Percentiles rank a stretch among this genome's conserved stretches.
These are phyloP conservation scores for Meganola albula DNA, from an alignment of 2,888 invertebrate genomes.

Conservation along the genomic window DNA sequence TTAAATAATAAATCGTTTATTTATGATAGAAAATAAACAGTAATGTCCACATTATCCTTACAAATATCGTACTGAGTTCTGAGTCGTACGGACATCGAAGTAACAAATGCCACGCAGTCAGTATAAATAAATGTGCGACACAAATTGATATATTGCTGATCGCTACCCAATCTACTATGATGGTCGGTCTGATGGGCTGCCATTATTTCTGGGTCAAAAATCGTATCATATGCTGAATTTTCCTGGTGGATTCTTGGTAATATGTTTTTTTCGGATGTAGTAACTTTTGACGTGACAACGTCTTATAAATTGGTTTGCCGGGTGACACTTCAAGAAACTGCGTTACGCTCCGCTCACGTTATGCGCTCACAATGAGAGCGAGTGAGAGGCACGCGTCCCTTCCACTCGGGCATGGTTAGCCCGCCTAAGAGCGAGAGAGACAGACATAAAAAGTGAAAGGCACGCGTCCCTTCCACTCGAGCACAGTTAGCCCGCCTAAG, in stretches of 20 bases:
- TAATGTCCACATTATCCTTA: conserved; percentile 22
- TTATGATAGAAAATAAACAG: background rate
- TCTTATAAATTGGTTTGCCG: no score
- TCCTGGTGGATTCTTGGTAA: background rate
- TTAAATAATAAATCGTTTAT: background rate
- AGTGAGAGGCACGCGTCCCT: no score
- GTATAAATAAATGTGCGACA: conserved; percentile 48
- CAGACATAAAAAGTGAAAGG: no score
- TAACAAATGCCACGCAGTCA: conserved; percentile 45
- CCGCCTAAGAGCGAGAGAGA: no score
- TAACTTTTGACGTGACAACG: no score
- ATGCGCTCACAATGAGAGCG: no score
- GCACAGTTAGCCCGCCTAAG: no score
- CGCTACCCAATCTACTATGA: conserved; percentile 35
- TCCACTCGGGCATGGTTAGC: no score
- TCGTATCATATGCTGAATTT: background rate
- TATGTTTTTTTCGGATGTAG: no score
- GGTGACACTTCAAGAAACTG: no score
- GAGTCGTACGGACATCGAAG: conserved; percentile 20
- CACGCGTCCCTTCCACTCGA: no score
- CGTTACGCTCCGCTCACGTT: no score
- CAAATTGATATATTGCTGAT: conserved; percentile 50
- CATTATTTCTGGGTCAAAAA: conserved; percentile 28
- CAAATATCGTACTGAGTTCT: conserved; percentile 9
- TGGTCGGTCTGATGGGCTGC: conserved; percentile 31